These are phyloP conservation scores for Rostratula benghalensis DNA, from an alignment of 2,113 vertebrate species.

Conservation along the genomic window DNA sequence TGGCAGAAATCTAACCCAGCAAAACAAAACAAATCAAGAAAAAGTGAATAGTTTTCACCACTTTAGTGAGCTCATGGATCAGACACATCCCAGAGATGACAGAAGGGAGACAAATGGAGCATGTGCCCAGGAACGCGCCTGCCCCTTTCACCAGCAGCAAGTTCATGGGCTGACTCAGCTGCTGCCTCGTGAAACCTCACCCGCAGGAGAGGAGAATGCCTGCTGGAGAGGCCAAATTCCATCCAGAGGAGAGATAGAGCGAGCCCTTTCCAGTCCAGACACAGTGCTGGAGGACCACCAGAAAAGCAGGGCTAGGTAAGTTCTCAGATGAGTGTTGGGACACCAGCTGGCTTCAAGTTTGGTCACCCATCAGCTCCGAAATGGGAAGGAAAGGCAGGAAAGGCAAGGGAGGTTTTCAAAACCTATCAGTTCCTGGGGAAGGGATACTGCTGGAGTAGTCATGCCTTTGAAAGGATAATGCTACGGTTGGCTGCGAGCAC, in stretches of 20 bases:
- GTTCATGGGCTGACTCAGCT: background rate
- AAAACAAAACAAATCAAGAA: conserved; percentile 51
- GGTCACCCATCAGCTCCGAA: background rate
- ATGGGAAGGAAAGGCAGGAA: background rate
- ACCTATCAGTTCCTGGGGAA: background rate
- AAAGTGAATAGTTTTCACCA: conserved; percentile 65
- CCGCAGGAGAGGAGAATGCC: background rate
- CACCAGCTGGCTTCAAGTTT: background rate
- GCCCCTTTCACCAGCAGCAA: conserved; percentile 46
- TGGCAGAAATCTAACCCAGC: conserved; percentile 27
- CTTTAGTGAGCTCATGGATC: conserved; percentile 47
- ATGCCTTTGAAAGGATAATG: background rate
- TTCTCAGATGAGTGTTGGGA: background rate
- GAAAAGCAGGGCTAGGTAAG: background rate
- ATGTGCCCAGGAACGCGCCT: background rate
- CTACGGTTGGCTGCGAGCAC: background rate
- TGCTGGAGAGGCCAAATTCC: background rate
- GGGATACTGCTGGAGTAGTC: background rate
- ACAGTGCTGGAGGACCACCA: background rate
- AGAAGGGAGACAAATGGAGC: conserved; percentile 50
- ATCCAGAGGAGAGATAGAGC: background rate
- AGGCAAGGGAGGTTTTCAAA: background rate
- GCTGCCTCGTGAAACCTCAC: background rate
- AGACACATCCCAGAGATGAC: conserved; percentile 42
- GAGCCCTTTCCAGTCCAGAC: background rate